phyloP scores from a whole-genome alignment of 2,113 vertebrate species.

The Sphyrna mokarran region DNA sequence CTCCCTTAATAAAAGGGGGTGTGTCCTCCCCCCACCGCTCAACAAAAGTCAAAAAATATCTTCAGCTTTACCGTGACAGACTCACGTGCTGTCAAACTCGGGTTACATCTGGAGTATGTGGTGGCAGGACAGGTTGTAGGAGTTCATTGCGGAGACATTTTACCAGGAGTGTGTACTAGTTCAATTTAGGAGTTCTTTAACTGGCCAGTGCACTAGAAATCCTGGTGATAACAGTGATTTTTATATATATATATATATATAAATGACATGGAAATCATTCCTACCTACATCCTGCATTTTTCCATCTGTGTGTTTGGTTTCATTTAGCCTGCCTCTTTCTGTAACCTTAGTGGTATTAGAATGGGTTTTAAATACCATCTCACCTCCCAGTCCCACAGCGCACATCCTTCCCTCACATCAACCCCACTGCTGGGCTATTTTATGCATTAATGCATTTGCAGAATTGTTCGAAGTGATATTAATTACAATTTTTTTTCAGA shows the following conservation, averaged over 20 bases:
- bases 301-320: background rate
- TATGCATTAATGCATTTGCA: background rate
- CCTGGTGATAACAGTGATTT: background rate
- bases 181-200: background rate
- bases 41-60: background rate
- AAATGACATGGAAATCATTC: background rate
- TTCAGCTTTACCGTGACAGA: background rate
- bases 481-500: slow-evolving; percentile 21
- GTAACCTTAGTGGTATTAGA: slow-evolving; percentile 20
- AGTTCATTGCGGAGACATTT: background rate
- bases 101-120: background rate
- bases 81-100: background rate
- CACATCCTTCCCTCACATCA: background rate
- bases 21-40: background rate
- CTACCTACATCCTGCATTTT: background rate
- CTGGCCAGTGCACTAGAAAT: background rate
- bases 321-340: background rate
- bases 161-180: background rate
- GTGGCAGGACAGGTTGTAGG: background rate
- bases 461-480: slow-evolving; percentile 15
- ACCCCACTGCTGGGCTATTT: background rate
- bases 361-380: background rate
- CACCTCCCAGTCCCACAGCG: background rate
- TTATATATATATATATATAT: background rate
- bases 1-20: background rate